Evolutionary conservation across 1,140 invertebrate genomes (phyloP), one percentile per base, ranked within the genome.

Genomic region (Thalassaphorura encarpata): DNA sequence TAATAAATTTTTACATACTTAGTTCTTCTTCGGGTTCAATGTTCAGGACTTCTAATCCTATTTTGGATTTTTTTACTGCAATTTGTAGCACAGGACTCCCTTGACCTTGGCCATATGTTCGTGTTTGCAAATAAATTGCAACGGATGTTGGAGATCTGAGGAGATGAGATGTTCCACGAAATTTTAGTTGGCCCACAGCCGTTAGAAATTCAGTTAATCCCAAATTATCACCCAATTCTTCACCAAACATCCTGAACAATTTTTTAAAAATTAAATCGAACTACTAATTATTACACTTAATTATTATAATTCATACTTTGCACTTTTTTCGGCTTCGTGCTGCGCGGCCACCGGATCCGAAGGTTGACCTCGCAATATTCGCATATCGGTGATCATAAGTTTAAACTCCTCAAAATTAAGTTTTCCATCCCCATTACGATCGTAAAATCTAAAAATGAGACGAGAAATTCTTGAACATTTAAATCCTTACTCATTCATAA

Each of bases 161-260:
- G 16, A 79, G 63, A 28, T 71, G 67, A 3, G 77, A 79, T 4
- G 77, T 79, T 1, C 77, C 77, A 45, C 77, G 66, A 64, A 79
- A 79, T 57, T 76, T 76, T 13, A 78, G 66, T 47, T 76, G 73
- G 3, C 77, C 77, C 3, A 79, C 76, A 21, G 71, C 72, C 6
- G 67, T 70, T 6, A 78, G 63, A 64, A 79, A 79, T 48, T 75
- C 73, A 15, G 66, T 67, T 8, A 76, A 62, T 5, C 69, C 61
- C 0, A 78, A 60, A 16, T 63, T 67, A 28, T 69, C 64, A 55
- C 62, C 62, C 23, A 58, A 63, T 29, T 68, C 64, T 41, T 68
- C 56, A 21, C 71, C 73, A 70, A 77, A 77, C 26, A 72, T 58
- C 61, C 72, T 75, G 53, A 23, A 66, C 36, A 19, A 47, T 24